These are phyloP conservation scores for Acanthosepion lycidas DNA, from an alignment of 2,888 invertebrate genomes.

Conservation along the genomic window DNA sequence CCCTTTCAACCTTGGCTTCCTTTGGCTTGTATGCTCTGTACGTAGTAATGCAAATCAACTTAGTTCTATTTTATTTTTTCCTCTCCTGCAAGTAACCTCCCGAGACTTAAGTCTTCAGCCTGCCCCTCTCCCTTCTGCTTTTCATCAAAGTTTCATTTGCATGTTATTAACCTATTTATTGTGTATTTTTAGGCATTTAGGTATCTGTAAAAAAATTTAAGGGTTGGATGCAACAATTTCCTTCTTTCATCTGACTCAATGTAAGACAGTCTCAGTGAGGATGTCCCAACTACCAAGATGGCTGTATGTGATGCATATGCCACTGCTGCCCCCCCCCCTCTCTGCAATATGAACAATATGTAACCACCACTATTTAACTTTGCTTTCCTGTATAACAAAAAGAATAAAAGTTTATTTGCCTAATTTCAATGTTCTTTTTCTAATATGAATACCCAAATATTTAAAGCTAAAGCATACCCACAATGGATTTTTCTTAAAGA, in stretches of 20 bases:
- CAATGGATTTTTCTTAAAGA: too few relatives aligned
- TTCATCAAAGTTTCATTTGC: not conserved
- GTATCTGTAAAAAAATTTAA: not conserved
- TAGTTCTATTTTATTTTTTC: too few relatives aligned
- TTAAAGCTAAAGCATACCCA: too few relatives aligned
- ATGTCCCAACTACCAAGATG: constrained; percentile 4
- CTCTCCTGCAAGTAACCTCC: not conserved
- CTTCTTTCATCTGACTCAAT: not conserved
- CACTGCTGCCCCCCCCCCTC: not conserved
- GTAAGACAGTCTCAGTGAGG: not conserved
- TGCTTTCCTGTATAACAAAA: not conserved
- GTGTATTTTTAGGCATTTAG: not conserved
- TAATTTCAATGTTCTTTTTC: not conserved
- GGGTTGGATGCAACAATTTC: not conserved
- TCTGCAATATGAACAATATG: not conserved
- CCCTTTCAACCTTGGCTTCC: not conserved
- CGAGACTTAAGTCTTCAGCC: not conserved
- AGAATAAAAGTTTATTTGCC: constrained; percentile 1
- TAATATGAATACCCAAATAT: not conserved
- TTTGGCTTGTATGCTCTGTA: not conserved
- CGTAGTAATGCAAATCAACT: not conserved
- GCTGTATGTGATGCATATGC: not conserved
- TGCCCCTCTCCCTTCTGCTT: not conserved
- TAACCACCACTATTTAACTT: constrained; percentile 16
- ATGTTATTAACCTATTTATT: not conserved